phyloP scores from a whole-genome alignment of 2,113 vertebrate genomes.

The Baryphthengus martii region DNA sequence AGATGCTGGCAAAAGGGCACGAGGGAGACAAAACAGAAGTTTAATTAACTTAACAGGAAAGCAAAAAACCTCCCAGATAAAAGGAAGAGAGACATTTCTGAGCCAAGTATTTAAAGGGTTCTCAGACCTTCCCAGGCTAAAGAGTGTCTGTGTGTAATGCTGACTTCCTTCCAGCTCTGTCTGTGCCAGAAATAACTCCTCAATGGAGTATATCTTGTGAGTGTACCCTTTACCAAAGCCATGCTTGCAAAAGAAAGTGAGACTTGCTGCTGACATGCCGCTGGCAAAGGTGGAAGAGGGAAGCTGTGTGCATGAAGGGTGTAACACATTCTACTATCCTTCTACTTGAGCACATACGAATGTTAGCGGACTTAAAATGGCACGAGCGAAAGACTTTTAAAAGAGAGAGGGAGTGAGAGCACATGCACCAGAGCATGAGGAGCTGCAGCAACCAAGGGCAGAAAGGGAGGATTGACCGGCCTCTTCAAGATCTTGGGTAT shows the following conservation, averaged over 20 bases:
- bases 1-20: constrained; percentile 37
- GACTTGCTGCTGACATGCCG: background rate
- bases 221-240: constrained; percentile 21
- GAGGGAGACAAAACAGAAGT: constrained; percentile 50
- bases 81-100: constrained; percentile 40
- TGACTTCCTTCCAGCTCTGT: constrained; percentile 58
- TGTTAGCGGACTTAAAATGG: background rate
- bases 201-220: constrained; percentile 16
- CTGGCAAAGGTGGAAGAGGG: background rate
- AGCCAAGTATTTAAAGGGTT: constrained; percentile 54
- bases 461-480: background rate
- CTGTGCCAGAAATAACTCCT: constrained; percentile 61
- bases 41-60: constrained; percentile 64
- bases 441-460: background rate
- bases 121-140: constrained; percentile 51
- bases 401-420: background rate
- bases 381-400: background rate
- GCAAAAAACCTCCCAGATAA: constrained; percentile 49
- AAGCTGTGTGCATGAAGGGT: background rate
- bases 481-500: background rate
- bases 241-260: constrained; percentile 2
- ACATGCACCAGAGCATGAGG: background rate
- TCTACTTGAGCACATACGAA: background rate
- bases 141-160: constrained; percentile 33
- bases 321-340: background rate